Percentiles rank a stretch among this genome's conserved stretches.
Evolutionary conservation across 1,140 invertebrate species (phyloP).

Genomic region (silkworm (Bombyx mori)): DNA sequence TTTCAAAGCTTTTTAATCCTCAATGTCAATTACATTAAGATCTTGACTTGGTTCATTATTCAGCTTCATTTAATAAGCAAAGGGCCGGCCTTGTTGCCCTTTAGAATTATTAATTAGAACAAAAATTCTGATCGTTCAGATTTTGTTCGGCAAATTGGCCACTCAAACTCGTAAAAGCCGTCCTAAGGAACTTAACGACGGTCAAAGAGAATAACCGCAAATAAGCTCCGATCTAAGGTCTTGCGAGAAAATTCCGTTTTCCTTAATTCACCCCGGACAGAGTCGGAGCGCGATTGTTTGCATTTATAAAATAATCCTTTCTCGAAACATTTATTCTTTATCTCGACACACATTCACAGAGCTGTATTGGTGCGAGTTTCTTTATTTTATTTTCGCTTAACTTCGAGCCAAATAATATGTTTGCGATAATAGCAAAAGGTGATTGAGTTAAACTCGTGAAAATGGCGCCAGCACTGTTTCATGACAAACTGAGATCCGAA

Average conservation of each 20-base stretch:
- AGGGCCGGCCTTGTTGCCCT: constrained; percentile 35
- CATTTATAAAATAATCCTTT: constrained; percentile 51
- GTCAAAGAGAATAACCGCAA: constrained; percentile 71
- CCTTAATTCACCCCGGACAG: constrained; percentile 65
- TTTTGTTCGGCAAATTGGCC: constrained; percentile 67
- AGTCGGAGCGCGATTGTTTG: constrained; percentile 47
- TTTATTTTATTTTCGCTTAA: no score
- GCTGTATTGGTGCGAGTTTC: no score
- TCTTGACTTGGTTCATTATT: constrained; percentile 30
- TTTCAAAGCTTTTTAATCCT: no score
- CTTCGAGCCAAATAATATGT: no score
- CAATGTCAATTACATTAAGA: no score
- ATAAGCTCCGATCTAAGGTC: constrained; percentile 63
- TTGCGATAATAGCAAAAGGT: no score
- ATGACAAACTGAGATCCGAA: no score
- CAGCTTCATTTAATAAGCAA: constrained; percentile 51
- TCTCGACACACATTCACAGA: constrained; percentile 3
- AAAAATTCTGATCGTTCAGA: constrained; percentile 68
- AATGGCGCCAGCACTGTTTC: no score
- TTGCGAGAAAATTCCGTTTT: constrained; percentile 60
- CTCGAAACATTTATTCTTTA: constrained; percentile 11
- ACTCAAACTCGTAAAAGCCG: constrained; percentile 68
- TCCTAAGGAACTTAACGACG: constrained; percentile 68
- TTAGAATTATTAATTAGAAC: constrained; percentile 65
- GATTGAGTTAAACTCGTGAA: no score